phyloP scores from a whole-genome alignment of 2,113 vertebrate species.

The Quiscalus mexicanus region DNA sequence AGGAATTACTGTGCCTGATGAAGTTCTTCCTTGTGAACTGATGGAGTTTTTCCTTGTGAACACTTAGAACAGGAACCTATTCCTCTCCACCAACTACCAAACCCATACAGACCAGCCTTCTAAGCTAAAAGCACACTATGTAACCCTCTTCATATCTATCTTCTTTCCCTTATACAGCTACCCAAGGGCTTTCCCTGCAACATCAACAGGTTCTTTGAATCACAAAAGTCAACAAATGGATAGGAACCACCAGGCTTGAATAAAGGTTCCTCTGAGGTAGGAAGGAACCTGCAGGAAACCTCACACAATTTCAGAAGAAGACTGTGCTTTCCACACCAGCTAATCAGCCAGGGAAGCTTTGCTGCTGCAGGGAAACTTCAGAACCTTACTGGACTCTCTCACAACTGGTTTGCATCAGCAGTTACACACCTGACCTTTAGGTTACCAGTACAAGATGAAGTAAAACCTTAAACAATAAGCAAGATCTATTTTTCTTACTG shows the following conservation, averaged over 20 bases:
- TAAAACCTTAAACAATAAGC: background rate
- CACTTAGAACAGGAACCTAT: background rate
- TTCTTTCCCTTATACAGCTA: background rate
- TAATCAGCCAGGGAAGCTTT: background rate
- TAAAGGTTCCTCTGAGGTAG: background rate
- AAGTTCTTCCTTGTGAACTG: background rate
- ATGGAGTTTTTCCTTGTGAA: background rate
- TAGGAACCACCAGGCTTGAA: background rate
- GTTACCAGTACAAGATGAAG: background rate
- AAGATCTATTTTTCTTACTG: background rate
- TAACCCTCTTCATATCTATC: background rate
- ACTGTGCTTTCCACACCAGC: background rate
- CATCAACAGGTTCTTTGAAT: background rate
- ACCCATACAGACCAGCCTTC: background rate
- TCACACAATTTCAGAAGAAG: background rate
- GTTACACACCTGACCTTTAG: background rate
- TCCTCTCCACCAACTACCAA: accelerated
- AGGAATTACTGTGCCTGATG: background rate
- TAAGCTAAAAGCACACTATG: background rate
- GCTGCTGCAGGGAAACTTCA: background rate
- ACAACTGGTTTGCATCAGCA: background rate
- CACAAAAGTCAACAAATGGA: background rate
- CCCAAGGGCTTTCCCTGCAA: background rate
- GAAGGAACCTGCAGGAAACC: background rate
- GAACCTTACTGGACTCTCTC: background rate